These are phyloP conservation scores for Tenthredo scrophulariae DNA, from an alignment of 2,888 invertebrate genomes.

Conservation along the genomic window DNA sequence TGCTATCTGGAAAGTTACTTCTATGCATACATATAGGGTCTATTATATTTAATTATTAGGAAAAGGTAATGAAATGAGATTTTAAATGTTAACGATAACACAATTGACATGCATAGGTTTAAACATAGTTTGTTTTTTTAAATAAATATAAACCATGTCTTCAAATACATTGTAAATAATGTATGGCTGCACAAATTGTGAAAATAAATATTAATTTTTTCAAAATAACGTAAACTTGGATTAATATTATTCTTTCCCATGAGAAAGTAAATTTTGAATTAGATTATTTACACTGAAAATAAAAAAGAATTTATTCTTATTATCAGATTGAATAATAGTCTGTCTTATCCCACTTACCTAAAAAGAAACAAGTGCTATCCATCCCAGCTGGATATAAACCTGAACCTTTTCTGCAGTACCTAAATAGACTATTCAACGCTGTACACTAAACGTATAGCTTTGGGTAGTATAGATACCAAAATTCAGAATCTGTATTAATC, in stretches of 20 bases:
- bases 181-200: slow-evolving; percentile 12
- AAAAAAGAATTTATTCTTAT: too few species aligned
- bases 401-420: not conserved
- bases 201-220: slow-evolving; percentile 42
- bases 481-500: not conserved
- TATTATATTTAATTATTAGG: not conserved
- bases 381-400: not conserved
- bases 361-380: not conserved
- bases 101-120: not conserved
- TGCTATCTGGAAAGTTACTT: not conserved
- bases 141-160: slow-evolving; percentile 1
- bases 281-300: too few species aligned
- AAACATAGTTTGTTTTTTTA: not conserved
- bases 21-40: not conserved
- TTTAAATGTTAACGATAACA: not conserved
- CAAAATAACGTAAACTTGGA: not conserved
- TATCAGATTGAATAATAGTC: too few species aligned
- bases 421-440: not conserved
- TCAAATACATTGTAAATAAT: slow-evolving; percentile 44
- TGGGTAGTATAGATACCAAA: not conserved
- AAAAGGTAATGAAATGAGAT: not conserved
- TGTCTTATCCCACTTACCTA: too few species aligned
- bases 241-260: not conserved
- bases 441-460: not conserved
- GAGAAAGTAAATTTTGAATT: not conserved